These are phyloP conservation scores for Etheostoma spectabile DNA, from an alignment of 2,113 vertebrate genomes.

Conservation along the genomic window DNA sequence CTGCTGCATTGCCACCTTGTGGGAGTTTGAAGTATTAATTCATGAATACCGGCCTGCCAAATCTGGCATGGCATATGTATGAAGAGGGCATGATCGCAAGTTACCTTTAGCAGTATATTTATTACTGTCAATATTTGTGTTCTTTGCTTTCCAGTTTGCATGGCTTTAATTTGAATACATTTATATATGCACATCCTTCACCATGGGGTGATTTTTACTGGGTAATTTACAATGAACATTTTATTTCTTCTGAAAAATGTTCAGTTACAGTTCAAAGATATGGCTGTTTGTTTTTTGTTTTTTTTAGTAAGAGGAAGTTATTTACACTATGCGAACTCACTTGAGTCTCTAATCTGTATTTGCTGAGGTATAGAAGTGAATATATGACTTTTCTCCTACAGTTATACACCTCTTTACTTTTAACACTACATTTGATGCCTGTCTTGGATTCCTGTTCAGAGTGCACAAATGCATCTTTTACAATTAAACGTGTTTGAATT, in stretches of 20 bases:
- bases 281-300: slow-evolving; percentile 63
- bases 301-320: slow-evolving; percentile 72
- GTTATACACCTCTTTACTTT: slow-evolving; percentile 45
- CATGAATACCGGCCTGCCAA: slow-evolving; percentile 35
- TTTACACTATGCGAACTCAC: slow-evolving; percentile 66
- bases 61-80: slow-evolving; percentile 23
- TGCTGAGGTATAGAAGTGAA: slow-evolving; percentile 40
- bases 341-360: slow-evolving; percentile 43
- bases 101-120: slow-evolving; percentile 67
- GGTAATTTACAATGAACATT: slow-evolving; percentile 59
- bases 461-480: slow-evolving; percentile 81
- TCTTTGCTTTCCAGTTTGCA: slow-evolving; percentile 69
- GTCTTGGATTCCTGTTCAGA: slow-evolving; percentile 73
- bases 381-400: slow-evolving; percentile 32
- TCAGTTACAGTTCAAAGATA: slow-evolving; percentile 43
- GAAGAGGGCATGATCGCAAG: slow-evolving; percentile 44
- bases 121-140: slow-evolving; percentile 58
- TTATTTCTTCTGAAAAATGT: slow-evolving; percentile 7
- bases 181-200: slow-evolving; percentile 74
- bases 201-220: slow-evolving; percentile 56
- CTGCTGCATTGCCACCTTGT: slow-evolving; percentile 69
- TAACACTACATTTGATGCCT: slow-evolving; percentile 73
- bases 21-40: slow-evolving; percentile 74
- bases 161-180: slow-evolving; percentile 78
- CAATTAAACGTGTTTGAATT: slow-evolving; percentile 61